Percentiles rank a stretch among this genome's conserved stretches.
phyloP scores from a whole-genome alignment of 2,888 invertebrate genomes.

The Scaptomyza reducta region DNA sequence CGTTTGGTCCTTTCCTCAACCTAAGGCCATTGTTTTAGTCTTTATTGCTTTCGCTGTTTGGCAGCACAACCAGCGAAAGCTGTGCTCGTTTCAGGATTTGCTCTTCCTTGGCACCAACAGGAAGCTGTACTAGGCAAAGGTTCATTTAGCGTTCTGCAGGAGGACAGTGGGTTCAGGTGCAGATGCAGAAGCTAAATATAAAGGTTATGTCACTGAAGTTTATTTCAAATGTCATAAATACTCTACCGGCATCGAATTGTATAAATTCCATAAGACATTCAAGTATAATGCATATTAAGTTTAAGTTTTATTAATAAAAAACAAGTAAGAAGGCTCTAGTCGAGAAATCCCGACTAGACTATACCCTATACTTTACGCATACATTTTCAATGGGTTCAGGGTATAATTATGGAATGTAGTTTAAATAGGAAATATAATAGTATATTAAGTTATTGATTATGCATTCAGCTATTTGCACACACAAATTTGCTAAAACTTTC shows the following conservation, averaged over 20 bases:
- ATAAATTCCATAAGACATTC: no score
- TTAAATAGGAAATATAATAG: no score
- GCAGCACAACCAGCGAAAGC: slow-evolving; percentile 30
- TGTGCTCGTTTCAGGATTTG: slow-evolving; percentile 60
- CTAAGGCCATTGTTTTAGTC: slow-evolving; percentile 67
- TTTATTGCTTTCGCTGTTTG: slow-evolving; percentile 64
- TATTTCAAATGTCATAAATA: slow-evolving; percentile 71
- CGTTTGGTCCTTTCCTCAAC: not conserved
- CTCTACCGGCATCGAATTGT: not conserved
- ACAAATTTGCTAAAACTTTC: slow-evolving; percentile 57
- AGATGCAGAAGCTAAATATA: slow-evolving; percentile 18
- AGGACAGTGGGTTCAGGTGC: slow-evolving; percentile 16
- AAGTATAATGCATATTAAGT: no score
- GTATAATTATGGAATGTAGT: no score
- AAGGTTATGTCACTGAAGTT: slow-evolving; percentile 26
- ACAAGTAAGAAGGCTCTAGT: no score
- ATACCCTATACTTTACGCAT: no score
- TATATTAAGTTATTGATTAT: no score
- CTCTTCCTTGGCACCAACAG: slow-evolving; percentile 22
- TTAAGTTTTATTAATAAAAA: no score
- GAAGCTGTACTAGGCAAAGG: slow-evolving; percentile 4
- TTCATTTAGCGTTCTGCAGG: slow-evolving; percentile 12
- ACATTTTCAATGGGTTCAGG: no score
- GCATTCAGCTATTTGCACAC: slow-evolving; percentile 53
- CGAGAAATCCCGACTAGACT: no score